Evolutionary conservation across 1,140 invertebrate genomes (phyloP).

Genomic region (Aphelenchoides avenae): DNA sequence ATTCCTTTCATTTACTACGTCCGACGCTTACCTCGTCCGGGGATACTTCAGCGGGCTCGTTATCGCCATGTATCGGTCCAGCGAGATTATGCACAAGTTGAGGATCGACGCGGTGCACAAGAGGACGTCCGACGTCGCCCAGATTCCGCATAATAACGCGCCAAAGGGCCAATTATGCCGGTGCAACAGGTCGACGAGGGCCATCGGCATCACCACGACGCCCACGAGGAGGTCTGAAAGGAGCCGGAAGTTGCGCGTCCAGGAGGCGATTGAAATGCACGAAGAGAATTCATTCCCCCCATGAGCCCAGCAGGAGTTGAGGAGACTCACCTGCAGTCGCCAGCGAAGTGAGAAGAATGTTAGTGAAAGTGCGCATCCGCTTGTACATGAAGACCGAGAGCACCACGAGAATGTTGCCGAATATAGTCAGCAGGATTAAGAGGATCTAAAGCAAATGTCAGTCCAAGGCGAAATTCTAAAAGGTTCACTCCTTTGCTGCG

Average conservation of each 20-base stretch:
- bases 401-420: constrained; percentile 57
- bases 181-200: constrained; percentile 56
- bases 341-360: constrained; percentile 56
- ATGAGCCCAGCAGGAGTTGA: neutral
- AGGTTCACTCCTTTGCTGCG: no score
- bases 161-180: constrained; percentile 62
- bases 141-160: constrained; percentile 62
- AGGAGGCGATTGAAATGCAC: no score
- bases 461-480: no score
- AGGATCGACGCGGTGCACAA: constrained; percentile 65
- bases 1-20: no score
- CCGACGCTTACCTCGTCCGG: constrained; percentile 61
- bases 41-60: constrained; percentile 64
- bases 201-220: constrained; percentile 64
- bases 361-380: constrained; percentile 59
- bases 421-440: constrained; percentile 53
- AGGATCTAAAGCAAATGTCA: no score
- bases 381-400: constrained; percentile 58
- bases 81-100: constrained; percentile 64
- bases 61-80: constrained; percentile 65
- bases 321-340: constrained; percentile 54
- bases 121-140: constrained; percentile 64
- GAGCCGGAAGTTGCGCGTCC: constrained; percentile 1
- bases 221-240: constrained; percentile 63
- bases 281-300: no score